phyloP scores from a whole-genome alignment of 2,888 invertebrate genomes.

The Phortica okadai region DNA sequence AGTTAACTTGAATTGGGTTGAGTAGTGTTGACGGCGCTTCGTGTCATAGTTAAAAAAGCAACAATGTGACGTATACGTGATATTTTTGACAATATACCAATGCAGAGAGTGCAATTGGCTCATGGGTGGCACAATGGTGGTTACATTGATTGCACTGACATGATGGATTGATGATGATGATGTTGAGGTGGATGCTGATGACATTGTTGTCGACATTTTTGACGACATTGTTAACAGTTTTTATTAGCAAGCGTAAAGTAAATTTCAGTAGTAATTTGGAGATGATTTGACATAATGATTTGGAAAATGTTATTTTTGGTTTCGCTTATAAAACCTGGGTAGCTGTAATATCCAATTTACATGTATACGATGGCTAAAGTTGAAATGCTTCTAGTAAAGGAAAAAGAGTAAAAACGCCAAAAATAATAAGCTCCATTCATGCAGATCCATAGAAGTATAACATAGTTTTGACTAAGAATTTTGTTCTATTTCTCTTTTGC shows the following conservation, averaged over 20 bases:
- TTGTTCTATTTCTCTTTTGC: no score
- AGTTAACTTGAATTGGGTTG: neutral
- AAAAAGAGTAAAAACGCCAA: no score
- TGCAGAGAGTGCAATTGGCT: neutral
- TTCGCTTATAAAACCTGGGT: no score
- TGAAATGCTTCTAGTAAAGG: no score
- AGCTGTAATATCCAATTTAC: no score
- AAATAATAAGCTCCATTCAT: no score
- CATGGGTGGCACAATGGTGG: neutral
- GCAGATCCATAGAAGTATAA: no score
- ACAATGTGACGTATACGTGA: conserved; percentile 63
- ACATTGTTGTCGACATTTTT: conserved; percentile 32
- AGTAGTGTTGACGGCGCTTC: conserved; percentile 25
- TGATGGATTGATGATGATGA: conserved; percentile 17
- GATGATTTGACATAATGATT: no score
- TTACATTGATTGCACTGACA: neutral
- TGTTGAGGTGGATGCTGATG: conserved; percentile 44
- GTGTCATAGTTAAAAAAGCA: conserved; percentile 41
- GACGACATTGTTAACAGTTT: neutral
- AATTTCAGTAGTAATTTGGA: no score
- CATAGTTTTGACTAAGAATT: no score
- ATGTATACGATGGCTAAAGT: no score
- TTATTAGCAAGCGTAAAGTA: neutral
- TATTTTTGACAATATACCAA: conserved; percentile 46
- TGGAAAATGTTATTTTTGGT: no score